Evolutionary conservation across 1,140 invertebrate genomes (phyloP), one percentile per base, ranked within the genome.

Genomic region (Drosophila gunungcola): DNA sequence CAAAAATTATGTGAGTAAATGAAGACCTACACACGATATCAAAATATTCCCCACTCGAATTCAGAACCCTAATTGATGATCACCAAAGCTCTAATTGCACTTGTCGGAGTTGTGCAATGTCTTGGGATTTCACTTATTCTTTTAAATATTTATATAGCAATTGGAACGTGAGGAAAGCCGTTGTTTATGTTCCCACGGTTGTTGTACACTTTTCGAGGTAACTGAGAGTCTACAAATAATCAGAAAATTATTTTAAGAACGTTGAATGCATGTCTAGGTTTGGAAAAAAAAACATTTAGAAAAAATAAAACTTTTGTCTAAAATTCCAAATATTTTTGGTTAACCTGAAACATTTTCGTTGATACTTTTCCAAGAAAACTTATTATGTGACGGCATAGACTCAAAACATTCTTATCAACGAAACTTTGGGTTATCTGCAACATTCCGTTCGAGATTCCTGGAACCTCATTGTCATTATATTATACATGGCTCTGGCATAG

Each of bases 181-280:
- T 60, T 88, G 75, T 88, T 88, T 83, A 83, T 77, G 83, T 88
- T 88, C 83, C 83, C 83, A 88, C 83, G 83, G 79, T 83, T 68
- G 48, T 81, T 49, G 27, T 45, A 85, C 56, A 73, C 27, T 57
- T 72, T 75, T 62, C 62, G 46, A 45, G 45, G 57, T 73, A 84
- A 58, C 16, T 48, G 38, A 72, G 64, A 55, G 42, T 69, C 64
- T 56, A 57, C 64, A 41, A 64, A 64, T 64, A 69, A 46, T 41
- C 41, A 12, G 27, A 69, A 27, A 10, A 5, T n/a, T 36, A 16
- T 55, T 42, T 36, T 4, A n/a, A 21, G 16, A 13, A 10, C 5
- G 10, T 27, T 48, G 43, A 13, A 56, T 55, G 39, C 12, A 42
- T 27, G 38, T 32, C 49, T 51, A 56, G n/a, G 9, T 38, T 38